Base-by-base conservation (phyloP, 2,113 vertebrate genomes). In the Cheirogaleus medius region DNA sequence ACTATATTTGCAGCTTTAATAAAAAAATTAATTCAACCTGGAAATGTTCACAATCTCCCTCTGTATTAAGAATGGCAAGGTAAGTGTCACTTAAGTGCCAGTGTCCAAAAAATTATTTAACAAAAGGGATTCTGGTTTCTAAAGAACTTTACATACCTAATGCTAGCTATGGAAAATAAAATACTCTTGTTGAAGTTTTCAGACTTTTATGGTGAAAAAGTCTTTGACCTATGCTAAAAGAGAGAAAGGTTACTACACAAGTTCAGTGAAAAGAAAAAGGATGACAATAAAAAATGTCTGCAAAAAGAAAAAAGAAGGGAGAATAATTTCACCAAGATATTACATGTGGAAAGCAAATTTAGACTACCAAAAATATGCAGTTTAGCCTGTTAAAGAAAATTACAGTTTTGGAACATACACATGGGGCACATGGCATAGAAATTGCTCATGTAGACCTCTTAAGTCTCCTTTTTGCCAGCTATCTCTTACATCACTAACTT, bases 281-380 rank as follows among this genome's bases (percentile, higher is more conserved):
- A 63, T 63, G 25, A 63, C 27, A 63, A 60, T 27, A 25, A 63
- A 63, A 63, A 27, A 63, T 29, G 27, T 63, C 60, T 29, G 60
- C 25, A 29, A 29, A 29, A 12, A 29, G 25, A 56, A 56, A 21
- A 21, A 90, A 29, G 11, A 29, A 25, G 54, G 17, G 15, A 5
- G 13, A 90, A 58, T 71, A 68, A 95, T 90, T 74, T 94, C n/a
- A 87, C 39, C 47, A 96, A 87, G 66, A 81, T 60, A 56, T 9
- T 13, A 58, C 17, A 14, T 42, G 8, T 85, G 6, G 10, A 77
- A 91, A 95, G 73, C 47, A 88, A 80, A 91, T n/a, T 52, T 42
- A 71, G 94, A 96, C 49, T 47, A 64, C 34, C 25, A 42, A 63
- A 85, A 93, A 49, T 8, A 63, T 6, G 1, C 60, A 76, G 5